Conservation (phyloP, 2,888 invertebrate species). For the Petrolisthes manimaculis region DNA sequence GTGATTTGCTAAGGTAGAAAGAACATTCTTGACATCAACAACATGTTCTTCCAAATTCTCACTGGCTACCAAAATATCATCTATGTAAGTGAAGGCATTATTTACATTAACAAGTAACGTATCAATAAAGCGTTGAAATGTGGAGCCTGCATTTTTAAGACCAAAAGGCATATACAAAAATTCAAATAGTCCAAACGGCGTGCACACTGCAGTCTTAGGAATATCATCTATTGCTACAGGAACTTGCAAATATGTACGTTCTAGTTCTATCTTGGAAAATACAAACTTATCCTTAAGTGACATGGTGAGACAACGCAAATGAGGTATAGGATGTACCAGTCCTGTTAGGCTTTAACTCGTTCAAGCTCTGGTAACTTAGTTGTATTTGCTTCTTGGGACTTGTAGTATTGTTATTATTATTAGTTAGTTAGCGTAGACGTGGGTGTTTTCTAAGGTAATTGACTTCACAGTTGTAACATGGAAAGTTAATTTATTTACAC, state of each 20-base stretch:
- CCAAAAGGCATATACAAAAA: conserved; percentile 28
- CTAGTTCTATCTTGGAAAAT: neutral
- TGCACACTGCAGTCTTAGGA: conserved; percentile 20
- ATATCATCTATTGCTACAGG: conserved; percentile 9
- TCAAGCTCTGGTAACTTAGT: no score
- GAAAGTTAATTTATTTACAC: no score
- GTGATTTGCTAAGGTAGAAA: no score
- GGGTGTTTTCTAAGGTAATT: no score
- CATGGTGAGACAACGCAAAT: conserved; percentile 8
- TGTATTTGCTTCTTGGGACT: no score
- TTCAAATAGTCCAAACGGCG: conserved; percentile 28
- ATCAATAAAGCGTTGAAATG: conserved; percentile 23
- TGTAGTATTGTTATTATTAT: no score
- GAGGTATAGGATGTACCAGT: neutral
- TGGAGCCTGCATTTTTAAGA: conserved; percentile 22
- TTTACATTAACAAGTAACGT: neutral
- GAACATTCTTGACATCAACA: no score
- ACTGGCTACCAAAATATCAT: conserved; percentile 10
- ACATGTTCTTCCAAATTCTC: neutral
- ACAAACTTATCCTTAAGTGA: conserved; percentile 14
- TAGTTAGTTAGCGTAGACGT: no score
- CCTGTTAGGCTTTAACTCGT: no score
- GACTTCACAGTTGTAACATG: no score
- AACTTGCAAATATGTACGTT: conserved; percentile 4
- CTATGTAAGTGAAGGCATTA: conserved; percentile 2